Conservation (phyloP, 2,113 vertebrate species). For the Donacobius atricapilla region DNA sequence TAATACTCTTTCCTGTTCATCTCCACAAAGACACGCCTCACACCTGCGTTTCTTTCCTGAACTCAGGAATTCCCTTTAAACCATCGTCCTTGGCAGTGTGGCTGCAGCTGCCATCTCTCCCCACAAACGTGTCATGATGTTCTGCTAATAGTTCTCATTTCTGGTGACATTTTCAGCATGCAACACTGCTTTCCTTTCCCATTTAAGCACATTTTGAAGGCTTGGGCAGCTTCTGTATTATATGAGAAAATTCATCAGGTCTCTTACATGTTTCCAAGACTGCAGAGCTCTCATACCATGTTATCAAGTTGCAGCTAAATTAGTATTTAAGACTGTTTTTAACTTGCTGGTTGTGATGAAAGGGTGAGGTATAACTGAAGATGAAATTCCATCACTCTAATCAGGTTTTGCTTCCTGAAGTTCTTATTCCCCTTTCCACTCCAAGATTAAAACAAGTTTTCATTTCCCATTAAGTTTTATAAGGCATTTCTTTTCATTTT, state of each 20-base stretch:
- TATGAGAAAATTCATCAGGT: neutral
- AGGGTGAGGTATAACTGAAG: neutral
- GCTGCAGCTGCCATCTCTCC: neutral
- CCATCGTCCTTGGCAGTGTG: rapidly evolving
- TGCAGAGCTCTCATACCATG: neutral
- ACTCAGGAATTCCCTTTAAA: neutral
- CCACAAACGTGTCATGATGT: rapidly evolving
- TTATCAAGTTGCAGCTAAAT: neutral
- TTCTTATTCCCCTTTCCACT: neutral
- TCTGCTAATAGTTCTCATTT: neutral
- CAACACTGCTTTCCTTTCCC: neutral
- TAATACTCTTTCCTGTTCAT: neutral
- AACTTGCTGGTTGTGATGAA: neutral
- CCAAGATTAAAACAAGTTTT: neutral
- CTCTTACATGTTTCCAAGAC: neutral
- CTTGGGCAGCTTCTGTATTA: neutral
- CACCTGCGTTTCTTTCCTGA: neutral
- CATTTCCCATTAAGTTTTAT: neutral
- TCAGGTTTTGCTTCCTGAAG: neutral
- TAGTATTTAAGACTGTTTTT: neutral
- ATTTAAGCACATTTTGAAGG: neutral
- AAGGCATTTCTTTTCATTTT: neutral
- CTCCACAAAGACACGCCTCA: neutral
- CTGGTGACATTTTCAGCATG: neutral
- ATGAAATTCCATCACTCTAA: neutral